phyloP scores from a whole-genome alignment of 2,113 vertebrate genomes.

The Antennarius striatus region DNA sequence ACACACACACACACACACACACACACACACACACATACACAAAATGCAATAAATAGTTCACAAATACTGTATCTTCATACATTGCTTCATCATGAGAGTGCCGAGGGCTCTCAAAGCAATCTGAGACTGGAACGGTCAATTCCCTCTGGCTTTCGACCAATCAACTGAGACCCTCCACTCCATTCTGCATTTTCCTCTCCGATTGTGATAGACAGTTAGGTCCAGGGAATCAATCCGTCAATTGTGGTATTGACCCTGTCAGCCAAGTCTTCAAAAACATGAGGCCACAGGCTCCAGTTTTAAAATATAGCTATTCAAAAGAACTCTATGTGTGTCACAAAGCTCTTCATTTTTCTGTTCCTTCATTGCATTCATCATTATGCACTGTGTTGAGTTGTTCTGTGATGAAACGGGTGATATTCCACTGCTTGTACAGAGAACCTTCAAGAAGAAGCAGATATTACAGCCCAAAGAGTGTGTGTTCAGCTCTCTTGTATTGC shows the following conservation, averaged over 20 bases:
- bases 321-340: slow-evolving; percentile 31
- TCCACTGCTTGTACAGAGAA: slow-evolving; percentile 34
- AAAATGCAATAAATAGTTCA: slow-evolving; percentile 3
- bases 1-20: not conserved
- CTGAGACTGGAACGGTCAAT: slow-evolving; percentile 21
- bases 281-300: slow-evolving; percentile 8
- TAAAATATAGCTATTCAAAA: slow-evolving; percentile 26
- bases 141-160: slow-evolving; percentile 28
- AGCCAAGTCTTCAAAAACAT: slow-evolving; percentile 11
- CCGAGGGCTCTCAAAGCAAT: slow-evolving; percentile 21
- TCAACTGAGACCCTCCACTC: slow-evolving; percentile 55
- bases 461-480: slow-evolving; percentile 50
- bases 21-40: not conserved
- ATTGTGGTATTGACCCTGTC: slow-evolving; percentile 55
- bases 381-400: slow-evolving; percentile 25
- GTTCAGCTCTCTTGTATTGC: slow-evolving; percentile 18
- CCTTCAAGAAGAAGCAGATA: slow-evolving; percentile 39
- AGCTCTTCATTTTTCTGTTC: slow-evolving; percentile 18
- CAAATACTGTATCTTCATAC: not conserved
- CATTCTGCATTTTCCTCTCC: slow-evolving; percentile 56
- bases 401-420: slow-evolving; percentile 60
- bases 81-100: not conserved
- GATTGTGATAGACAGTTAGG: slow-evolving; percentile 56
- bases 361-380: slow-evolving; percentile 6
- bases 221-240: slow-evolving; percentile 63